Percentiles rank a stretch among this genome's conserved stretches.
Conservation (phyloP, 2,113 vertebrate species). For the Cyrtonyx montezumae region DNA sequence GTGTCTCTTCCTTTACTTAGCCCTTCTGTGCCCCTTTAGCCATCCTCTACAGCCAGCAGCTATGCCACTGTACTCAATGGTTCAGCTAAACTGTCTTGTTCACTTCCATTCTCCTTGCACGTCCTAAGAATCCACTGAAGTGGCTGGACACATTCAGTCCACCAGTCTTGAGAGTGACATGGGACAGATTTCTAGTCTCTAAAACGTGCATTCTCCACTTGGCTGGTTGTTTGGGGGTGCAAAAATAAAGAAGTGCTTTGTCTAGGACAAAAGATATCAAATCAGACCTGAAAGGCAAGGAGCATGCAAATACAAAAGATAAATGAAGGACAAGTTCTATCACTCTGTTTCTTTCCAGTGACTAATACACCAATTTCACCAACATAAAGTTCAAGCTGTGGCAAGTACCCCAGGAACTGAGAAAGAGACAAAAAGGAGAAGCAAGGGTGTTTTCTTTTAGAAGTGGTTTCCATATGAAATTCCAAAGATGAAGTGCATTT, state of each 20-base stretch:
- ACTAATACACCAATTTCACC: background rate
- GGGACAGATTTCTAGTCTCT: background rate
- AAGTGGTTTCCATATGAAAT: background rate
- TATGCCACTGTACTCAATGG: background rate
- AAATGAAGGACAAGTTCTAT: background rate
- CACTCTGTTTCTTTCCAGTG: background rate
- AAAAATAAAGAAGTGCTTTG: background rate
- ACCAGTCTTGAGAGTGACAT: background rate
- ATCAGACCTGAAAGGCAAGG: background rate
- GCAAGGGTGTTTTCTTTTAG: background rate
- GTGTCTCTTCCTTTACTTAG: background rate
- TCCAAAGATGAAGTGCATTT: background rate
- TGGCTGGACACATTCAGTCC: background rate
- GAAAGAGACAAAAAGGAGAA: background rate
- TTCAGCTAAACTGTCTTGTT: background rate
- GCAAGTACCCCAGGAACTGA: background rate
- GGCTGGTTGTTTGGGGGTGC: background rate
- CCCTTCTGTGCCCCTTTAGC: background rate
- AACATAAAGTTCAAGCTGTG: background rate
- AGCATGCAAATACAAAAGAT: background rate
- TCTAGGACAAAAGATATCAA: background rate
- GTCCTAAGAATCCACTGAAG: background rate
- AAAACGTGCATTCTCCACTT: background rate
- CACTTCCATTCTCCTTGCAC: background rate
- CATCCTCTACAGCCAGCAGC: accelerated